Evolutionary conservation across 2,888 invertebrate genomes (phyloP), one percentile per base, ranked within the genome.

Genomic region (Plagodis pulveraria): DNA sequence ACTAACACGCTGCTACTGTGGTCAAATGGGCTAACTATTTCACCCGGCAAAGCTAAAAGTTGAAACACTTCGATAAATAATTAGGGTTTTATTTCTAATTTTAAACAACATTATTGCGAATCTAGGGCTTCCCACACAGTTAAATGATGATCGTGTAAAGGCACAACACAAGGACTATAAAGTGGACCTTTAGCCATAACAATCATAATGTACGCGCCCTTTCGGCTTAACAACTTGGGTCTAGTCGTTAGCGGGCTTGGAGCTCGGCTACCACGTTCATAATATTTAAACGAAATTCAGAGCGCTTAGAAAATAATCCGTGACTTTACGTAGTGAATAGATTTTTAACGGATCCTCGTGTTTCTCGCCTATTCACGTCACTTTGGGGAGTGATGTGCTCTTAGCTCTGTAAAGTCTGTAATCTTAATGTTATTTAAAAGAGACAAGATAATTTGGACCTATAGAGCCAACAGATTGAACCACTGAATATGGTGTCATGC

Each of bases 191-290:
- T 85, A 79, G 79, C 81, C 80, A 81, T 85, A 85, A 86, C 86
- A 84, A 87, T 86, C 83, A 86, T 88, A 85, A 87, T 83, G 79
- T 84, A 81, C 76, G 80, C 80, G 84, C 87, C 87, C 86, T 86
- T 86, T 64, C 48, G 80, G 81, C 78, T 83, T 84, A 82, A 84
- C 83, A 82, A 80, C 76, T 80, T 70, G 75, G 79, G 80, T 71
- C 77, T 71, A 78, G 74, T 75, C 77, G 78, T 77, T 78, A 79
- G 78, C 72, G 72, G 72, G 73, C 70, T 51, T 42, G 49, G 52
- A 60, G 60, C 64, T 58, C 44, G 45, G 45, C 51, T 58, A 53
- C 62, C 42, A 48, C 51, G 49, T 63, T 56, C 22, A 62, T 58
- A 54, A 59, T 52, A 56, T 56, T 61, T 56, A 56, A 52, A 53